These are phyloP conservation scores for Picathartes gymnocephalus DNA, from an alignment of 2,113 vertebrate genomes.

Conservation along the genomic window DNA sequence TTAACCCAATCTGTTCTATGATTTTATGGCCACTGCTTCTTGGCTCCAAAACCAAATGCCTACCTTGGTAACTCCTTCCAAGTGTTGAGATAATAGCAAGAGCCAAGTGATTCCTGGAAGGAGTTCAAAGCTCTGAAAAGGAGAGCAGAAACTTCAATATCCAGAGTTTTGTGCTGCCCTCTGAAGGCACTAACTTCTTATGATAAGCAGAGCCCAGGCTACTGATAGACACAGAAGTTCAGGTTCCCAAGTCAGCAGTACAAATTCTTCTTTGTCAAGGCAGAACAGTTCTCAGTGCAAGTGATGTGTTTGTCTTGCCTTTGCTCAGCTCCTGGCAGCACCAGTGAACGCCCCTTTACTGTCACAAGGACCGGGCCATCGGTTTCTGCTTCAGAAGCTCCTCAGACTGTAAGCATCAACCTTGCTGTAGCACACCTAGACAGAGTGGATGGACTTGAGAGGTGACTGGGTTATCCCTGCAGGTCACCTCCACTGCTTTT, in stretches of 20 bases:
- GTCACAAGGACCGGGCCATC: neutral
- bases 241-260: neutral
- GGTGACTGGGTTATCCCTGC: neutral
- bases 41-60: neutral
- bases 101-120: neutral
- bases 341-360: neutral
- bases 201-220: neutral
- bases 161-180: neutral
- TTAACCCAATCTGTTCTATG: neutral
- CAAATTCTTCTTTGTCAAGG: neutral
- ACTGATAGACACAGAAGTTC: neutral
- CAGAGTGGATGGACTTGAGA: neutral
- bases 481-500: neutral
- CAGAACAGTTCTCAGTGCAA: neutral
- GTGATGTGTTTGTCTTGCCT: neutral
- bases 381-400: neutral
- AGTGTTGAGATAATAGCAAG: neutral
- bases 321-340: slow-evolving; percentile 1
- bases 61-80: neutral
- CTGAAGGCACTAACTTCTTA: neutral
- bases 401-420: slow-evolving; percentile 23
- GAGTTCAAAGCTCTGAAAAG: neutral
- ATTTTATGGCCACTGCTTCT: neutral
- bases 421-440: neutral
- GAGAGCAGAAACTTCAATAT: neutral